A percentile compares a stretch with the other conserved stretches of the same genome.
Conservation (phyloP, 1,140 invertebrate species). For the Phenacoccus solenopsis region DNA sequence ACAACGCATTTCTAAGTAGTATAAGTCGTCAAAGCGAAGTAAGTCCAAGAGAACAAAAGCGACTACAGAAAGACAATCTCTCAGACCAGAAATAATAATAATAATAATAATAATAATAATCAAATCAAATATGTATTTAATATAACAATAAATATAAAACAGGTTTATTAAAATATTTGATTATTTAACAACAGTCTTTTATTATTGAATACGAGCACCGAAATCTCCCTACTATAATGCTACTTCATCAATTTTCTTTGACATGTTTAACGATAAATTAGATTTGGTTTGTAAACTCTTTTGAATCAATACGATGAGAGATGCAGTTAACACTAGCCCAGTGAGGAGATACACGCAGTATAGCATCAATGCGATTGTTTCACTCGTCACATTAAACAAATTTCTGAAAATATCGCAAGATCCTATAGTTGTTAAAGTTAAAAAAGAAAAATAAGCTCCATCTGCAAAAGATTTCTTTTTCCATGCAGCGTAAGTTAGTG, state of each 20-base stretch:
- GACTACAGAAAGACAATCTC: no score
- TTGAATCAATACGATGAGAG: constrained; percentile 84
- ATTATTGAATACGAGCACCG: neutral
- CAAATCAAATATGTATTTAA: no score
- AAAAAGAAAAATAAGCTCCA: constrained; percentile 76
- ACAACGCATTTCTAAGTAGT: no score
- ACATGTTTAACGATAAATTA: neutral
- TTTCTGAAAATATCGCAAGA: constrained; percentile 53
- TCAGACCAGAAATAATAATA: no score
- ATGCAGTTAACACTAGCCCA: constrained; percentile 79
- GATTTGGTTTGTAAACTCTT: constrained; percentile 41
- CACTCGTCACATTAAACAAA: constrained; percentile 45
- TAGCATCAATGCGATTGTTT: constrained; percentile 47
- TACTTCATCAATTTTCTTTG: neutral
- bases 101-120: no score
- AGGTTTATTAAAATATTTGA: constrained; percentile 6
- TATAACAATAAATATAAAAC: neutral
- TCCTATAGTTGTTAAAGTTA: constrained; percentile 76
- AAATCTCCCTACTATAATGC: neutral
- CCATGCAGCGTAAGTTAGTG: constrained; percentile 54
- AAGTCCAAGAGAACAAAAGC: no score
- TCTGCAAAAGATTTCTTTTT: constrained; percentile 69
- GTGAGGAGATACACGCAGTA: constrained; percentile 76
- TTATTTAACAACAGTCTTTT: neutral
- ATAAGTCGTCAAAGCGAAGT: no score